phyloP scores from a whole-genome alignment of 2,113 vertebrate species.

The Vicugna pacos region DNA sequence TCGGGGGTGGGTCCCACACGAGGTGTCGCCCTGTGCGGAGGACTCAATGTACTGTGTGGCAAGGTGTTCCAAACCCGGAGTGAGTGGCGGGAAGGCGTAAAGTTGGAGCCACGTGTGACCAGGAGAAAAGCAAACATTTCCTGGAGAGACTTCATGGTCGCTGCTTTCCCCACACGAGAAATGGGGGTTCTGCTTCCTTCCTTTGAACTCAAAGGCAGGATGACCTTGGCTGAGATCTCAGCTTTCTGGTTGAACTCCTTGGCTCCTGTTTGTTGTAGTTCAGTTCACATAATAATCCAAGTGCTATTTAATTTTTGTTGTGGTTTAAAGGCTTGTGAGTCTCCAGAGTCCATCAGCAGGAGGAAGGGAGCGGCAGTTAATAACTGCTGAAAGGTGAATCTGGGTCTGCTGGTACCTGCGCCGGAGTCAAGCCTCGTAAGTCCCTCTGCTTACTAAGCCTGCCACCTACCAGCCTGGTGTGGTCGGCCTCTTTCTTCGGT shows the following conservation, averaged over 20 bases:
- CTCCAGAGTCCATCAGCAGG: not conserved
- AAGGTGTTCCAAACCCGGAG: not conserved
- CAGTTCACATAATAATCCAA: not conserved
- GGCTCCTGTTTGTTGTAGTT: not conserved
- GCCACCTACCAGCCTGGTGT: not conserved
- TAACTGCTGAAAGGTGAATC: not conserved
- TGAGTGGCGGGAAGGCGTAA: not conserved
- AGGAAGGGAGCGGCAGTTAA: not conserved
- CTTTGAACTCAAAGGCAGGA: not conserved
- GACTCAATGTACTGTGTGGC: fast-evolving
- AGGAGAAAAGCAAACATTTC: not conserved
- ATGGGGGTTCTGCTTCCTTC: not conserved
- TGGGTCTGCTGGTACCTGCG: not conserved
- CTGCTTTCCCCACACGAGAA: not conserved
- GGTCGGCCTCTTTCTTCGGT: not conserved
- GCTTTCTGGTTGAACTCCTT: not conserved
- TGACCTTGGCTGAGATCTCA: not conserved
- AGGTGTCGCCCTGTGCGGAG: not conserved
- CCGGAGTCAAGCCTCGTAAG: not conserved
- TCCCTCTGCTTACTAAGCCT: not conserved
- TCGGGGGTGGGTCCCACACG: not conserved
- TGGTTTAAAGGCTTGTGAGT: not conserved
- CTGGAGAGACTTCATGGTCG: not conserved
- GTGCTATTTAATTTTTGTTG: not conserved
- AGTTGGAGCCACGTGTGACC: not conserved